Conservation (phyloP, 2,888 invertebrate species). For the Pachycephus smyrnensis region DNA sequence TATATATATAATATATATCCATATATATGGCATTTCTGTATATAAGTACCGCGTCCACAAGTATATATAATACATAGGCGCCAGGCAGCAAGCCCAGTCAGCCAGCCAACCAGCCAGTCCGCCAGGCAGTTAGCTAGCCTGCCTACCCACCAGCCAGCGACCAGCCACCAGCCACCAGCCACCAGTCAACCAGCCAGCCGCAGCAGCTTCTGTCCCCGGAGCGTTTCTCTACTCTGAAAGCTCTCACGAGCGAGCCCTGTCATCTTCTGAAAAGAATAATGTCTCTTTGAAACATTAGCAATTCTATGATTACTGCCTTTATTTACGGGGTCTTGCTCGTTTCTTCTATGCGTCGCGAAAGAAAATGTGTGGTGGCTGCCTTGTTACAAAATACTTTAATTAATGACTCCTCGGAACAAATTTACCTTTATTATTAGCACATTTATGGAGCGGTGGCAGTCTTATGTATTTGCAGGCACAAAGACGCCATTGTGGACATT, state of each 20-base stretch:
- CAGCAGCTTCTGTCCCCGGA: conserved; percentile 26
- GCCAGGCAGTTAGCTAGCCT: conserved; percentile 20
- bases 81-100: conserved; percentile 20
- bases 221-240: conserved; percentile 32
- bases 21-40: neutral
- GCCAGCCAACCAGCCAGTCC: conserved; percentile 17
- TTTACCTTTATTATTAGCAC: conserved; percentile 65
- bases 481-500: conserved; percentile 60
- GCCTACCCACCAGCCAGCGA: conserved; percentile 11
- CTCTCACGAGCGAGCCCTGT: conserved; percentile 39
- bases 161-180: conserved; percentile 33
- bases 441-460: conserved; percentile 46
- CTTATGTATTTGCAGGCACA: conserved; percentile 48
- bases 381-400: conserved; percentile 62
- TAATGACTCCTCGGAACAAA: conserved; percentile 63
- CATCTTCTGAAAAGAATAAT: conserved; percentile 57
- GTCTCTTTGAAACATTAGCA: conserved; percentile 61
- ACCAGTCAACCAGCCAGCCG: conserved; percentile 30
- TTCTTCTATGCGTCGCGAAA: conserved; percentile 23
- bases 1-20: conserved; percentile 24
- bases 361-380: conserved; percentile 18
- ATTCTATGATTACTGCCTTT: conserved; percentile 60
- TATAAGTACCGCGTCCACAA: conserved; percentile 5
- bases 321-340: conserved; percentile 42
- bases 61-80: conserved; percentile 21